A percentile compares a stretch with the other conserved stretches of the same genome.
Conservation (phyloP, 2,113 vertebrate genomes). For the Drymodes brunneopygia region DNA sequence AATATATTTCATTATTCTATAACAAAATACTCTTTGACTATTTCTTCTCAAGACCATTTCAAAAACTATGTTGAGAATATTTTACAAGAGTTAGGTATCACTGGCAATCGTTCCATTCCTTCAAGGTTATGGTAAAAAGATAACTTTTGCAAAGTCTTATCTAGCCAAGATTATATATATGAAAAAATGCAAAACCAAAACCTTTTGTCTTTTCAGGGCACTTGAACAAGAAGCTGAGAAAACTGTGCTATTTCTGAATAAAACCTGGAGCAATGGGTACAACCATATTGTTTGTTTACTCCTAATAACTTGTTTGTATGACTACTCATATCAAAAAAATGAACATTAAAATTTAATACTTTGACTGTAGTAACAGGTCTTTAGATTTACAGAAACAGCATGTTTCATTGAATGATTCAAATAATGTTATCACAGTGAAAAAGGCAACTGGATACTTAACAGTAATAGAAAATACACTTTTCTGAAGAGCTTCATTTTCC, state of each 20-base stretch:
- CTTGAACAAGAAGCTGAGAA: neutral
- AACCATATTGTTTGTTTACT: neutral
- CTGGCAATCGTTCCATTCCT: neutral
- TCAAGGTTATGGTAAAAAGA: neutral
- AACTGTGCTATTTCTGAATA: neutral
- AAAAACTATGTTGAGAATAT: neutral
- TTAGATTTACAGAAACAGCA: neutral
- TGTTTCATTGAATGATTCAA: neutral
- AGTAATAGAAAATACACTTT: neutral
- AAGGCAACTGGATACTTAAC: neutral
- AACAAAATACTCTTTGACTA: neutral
- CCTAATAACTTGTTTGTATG: neutral
- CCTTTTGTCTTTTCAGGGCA: neutral
- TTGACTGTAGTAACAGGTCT: neutral
- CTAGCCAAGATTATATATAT: neutral
- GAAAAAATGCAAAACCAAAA: neutral
- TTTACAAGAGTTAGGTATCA: neutral
- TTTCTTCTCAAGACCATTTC: neutral
- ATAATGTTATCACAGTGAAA: neutral
- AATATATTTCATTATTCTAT: neutral
- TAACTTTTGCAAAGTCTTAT: neutral
- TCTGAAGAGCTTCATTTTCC: neutral
- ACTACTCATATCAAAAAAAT: neutral
- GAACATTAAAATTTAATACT: neutral
- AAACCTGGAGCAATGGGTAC: neutral